Conservation (phyloP, 2,888 invertebrate species). For the Mongoloraphidia duomilia region DNA sequence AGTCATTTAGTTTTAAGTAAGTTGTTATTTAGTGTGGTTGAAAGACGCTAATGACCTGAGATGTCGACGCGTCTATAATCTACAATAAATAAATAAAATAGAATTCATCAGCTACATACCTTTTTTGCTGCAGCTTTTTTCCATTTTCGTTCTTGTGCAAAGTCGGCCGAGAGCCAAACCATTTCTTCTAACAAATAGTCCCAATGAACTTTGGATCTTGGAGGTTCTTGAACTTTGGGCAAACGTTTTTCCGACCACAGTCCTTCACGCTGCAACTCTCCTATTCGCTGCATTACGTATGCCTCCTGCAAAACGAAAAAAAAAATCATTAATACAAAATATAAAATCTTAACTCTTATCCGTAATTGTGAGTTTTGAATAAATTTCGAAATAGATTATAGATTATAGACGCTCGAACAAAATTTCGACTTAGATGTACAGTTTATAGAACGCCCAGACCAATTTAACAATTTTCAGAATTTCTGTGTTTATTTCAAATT, state of each 20-base stretch:
- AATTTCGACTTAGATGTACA: too few relatives aligned
- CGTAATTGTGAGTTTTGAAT: too few relatives aligned
- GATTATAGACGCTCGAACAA: too few relatives aligned
- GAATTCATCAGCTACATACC: constrained; percentile 24
- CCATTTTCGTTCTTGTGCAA: constrained; percentile 95
- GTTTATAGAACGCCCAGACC: too few relatives aligned
- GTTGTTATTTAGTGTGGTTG: too few relatives aligned
- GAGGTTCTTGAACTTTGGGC: constrained; percentile 84
- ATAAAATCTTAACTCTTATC: constrained; percentile 1
- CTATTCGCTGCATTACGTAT: constrained; percentile 81
- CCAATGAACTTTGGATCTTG: constrained; percentile 90
- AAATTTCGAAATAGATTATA: too few relatives aligned
- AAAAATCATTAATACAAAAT: not conserved
- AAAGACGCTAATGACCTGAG: too few relatives aligned
- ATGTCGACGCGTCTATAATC: too few relatives aligned
- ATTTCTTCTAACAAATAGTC: constrained; percentile 97
- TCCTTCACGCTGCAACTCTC: constrained; percentile 84
- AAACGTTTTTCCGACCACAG: constrained; percentile 86
- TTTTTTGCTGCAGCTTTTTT: constrained; percentile 91
- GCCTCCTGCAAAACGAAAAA: constrained; percentile 56
- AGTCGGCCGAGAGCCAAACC: constrained; percentile 96
- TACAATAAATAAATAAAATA: not conserved
- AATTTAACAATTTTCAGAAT: too few relatives aligned
- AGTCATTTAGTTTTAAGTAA: too few relatives aligned
- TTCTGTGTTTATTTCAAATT: too few relatives aligned